Evolutionary conservation across 2,113 vertebrate species (phyloP), one percentile per base, ranked within the genome.

Genomic region (Acinonyx jubatus): DNA sequence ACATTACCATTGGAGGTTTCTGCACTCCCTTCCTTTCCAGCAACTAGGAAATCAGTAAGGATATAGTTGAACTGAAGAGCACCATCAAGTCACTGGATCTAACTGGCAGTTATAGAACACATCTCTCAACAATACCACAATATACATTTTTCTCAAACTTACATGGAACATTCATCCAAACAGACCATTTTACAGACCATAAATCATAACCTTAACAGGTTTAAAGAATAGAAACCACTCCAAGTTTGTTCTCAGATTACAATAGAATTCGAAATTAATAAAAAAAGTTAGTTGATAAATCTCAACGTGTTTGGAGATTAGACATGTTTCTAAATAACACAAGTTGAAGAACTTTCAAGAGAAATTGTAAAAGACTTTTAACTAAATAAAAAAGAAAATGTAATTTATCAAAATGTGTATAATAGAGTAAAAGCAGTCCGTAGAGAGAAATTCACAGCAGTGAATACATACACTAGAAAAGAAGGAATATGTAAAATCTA

Each of bases 211-310:
- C 52, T 82, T 86, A 66, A 86, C 41, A 87, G 83, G 91, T 78
- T 55, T 78, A 94, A 94, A 91, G 25, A 88, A 96, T 5, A 84
- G 31, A 90, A 73, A 84, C 81, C 1, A 45, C 68, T 55, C 80
- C 41, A 63, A 63, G 61, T 45, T 73, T 84, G 12, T 50, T 85
- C 45, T 94, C 38, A 91, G 73, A 90, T 18, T n/a, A 52, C 57
- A 96, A 57, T 41, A 21, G 19, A 96, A 82, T 76, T 92, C 81
- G 19, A 96, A 91, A 81, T 69, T 5, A 23, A 45, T 18, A 97
- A 71, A 21, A 71, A 91, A 92, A 63, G 33, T 86, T 90, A 79
- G 55, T 18, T 89, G 66, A 65, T 91, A 98, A 94, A 66, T 36
- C 18, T 38, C 50, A 25, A 50, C 63, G 1, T 89, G 7, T 82